Evolutionary conservation across 2,113 vertebrate species (phyloP).

Genomic region (Morone saxatilis): DNA sequence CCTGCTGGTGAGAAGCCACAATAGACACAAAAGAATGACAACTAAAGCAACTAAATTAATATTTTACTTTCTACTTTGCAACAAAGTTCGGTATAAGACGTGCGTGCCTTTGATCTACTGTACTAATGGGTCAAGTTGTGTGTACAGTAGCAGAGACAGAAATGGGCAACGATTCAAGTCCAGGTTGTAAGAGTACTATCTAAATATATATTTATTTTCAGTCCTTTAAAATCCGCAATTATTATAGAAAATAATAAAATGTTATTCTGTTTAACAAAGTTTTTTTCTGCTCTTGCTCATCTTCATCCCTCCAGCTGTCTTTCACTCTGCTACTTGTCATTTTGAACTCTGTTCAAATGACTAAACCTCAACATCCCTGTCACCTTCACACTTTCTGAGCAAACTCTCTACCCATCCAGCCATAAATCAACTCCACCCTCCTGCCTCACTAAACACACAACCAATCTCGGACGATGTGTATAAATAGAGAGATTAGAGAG

Average conservation of each 20-base stretch:
- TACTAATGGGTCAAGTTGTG: background rate
- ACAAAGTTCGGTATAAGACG: background rate
- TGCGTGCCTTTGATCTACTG: background rate
- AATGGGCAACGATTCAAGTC: too few species aligned
- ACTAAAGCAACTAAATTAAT: background rate
- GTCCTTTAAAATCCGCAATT: background rate
- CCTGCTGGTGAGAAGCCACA: constrained; percentile 39
- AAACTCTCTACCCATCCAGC: constrained; percentile 43
- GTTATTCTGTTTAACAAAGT: background rate
- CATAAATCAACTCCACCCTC: constrained; percentile 30
- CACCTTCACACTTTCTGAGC: constrained; percentile 66
- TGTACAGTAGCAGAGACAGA: too few species aligned
- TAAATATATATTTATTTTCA: background rate
- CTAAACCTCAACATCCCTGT: constrained; percentile 56
- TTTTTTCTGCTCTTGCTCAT: constrained; percentile 20
- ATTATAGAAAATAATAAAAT: background rate
- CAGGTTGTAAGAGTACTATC: background rate
- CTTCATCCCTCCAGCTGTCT: constrained; percentile 35
- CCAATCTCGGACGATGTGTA: constrained; percentile 25
- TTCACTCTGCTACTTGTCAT: constrained; percentile 29
- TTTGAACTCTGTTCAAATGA: constrained; percentile 55
- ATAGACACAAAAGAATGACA: background rate
- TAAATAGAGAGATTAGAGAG: constrained; percentile 63
- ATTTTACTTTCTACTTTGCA: background rate
- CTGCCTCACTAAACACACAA: constrained; percentile 27